These are phyloP conservation scores for Pilophorus perplexus DNA, from an alignment of 2,888 invertebrate genomes.

Conservation along the genomic window DNA sequence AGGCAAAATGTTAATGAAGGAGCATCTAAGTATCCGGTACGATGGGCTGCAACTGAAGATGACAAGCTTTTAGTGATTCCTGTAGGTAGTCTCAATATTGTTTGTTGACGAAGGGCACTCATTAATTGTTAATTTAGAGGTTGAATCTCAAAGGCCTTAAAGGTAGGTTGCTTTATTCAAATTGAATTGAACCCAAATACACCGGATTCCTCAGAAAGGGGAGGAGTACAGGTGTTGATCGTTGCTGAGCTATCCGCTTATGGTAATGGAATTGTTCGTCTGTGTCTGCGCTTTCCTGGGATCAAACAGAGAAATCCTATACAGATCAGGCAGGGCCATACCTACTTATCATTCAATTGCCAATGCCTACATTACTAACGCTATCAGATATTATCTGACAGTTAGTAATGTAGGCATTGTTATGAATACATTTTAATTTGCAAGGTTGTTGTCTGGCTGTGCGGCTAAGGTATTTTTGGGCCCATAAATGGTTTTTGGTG, in stretches of 20 bases:
- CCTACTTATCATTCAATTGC: not conserved
- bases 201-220: constrained; percentile 20
- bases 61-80: no score
- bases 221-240: constrained; percentile 11
- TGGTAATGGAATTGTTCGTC: constrained; percentile 30
- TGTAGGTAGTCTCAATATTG: no score
- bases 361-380: no score
- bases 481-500: no score
- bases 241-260: constrained; percentile 37
- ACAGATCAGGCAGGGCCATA: constrained; percentile 18
- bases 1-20: no score
- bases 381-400: no score
- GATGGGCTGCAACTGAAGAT: no score
- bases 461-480: no score
- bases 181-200: constrained; percentile 25
- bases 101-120: not conserved
- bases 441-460: no score
- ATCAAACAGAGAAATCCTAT: constrained; percentile 25
- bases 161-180: constrained; percentile 35
- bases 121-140: constrained; percentile 29
- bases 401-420: no score
- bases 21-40: no score
- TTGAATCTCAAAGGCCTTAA: not conserved
- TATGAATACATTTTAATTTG: no score
- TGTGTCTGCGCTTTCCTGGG: constrained; percentile 17